Evolutionary conservation across 2,797 vertebrate genomes (phyloP).

Genomic region (Argyrosomus regius): DNA sequence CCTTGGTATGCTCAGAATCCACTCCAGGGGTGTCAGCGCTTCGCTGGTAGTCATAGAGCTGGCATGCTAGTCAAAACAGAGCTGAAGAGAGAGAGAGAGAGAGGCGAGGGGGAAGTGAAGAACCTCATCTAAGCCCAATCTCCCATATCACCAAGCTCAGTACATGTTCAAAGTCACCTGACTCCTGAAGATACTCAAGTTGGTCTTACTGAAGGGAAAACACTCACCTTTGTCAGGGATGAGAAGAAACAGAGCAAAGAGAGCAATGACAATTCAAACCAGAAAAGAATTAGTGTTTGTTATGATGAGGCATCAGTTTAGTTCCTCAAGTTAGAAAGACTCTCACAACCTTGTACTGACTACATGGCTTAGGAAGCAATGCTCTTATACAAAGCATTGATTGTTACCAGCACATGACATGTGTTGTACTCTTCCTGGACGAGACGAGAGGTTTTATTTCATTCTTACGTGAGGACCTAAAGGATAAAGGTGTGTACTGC

Average conservation of each 20-base stretch:
- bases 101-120: slow-evolving; percentile 39
- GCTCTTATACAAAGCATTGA: no score
- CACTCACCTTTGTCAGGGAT: slow-evolving; percentile 2
- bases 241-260: neutral
- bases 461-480: neutral
- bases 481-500: neutral
- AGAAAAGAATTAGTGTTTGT: neutral
- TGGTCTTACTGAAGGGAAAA: slow-evolving; percentile 74
- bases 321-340: neutral
- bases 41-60: slow-evolving; percentile 86
- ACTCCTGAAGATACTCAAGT: slow-evolving; percentile 57
- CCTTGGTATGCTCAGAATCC: slow-evolving; percentile 86
- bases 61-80: slow-evolving; percentile 87
- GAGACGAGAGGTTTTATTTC: neutral
- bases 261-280: neutral
- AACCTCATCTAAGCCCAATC: slow-evolving; percentile 55
- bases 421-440: no score
- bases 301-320: slow-evolving; percentile 4
- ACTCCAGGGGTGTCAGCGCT: slow-evolving; percentile 83
- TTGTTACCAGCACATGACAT: no score
- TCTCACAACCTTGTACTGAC: neutral
- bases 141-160: slow-evolving; percentile 55
- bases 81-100: slow-evolving; percentile 36
- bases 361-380: no score
- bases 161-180: slow-evolving; percentile 60